Evolutionary conservation across 1,140 invertebrate genomes (phyloP), one percentile per base, ranked within the genome.

Genomic region (Aphis gossypii): DNA sequence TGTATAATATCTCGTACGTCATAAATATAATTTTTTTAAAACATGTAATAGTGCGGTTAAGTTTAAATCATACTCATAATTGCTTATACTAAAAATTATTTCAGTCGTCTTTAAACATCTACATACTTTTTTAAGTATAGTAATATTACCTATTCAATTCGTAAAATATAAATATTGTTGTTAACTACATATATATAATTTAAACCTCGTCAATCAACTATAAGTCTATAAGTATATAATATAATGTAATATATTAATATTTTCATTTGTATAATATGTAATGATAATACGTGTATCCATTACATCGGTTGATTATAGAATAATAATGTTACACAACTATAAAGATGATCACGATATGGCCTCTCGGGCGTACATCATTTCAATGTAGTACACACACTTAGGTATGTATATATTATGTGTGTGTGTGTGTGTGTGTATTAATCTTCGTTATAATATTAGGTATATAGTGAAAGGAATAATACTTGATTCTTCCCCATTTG

Each of bases 301-400:
- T 89, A 56, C 88, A 56, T 38, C 88, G 35, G 88, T 56, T 35
- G 88, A 89, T 83, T 83, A 83, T 87, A 87, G 25, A 88, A 56
- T 38, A 89, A 90, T 41, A 92, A 83, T 82, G 41, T 93, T 93
- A 30, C 92, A 86, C 92, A 93, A 93, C 92, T 68, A n/a, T 92
- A 93, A 46, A 93, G 91, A 92, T 92, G 92, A 93, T 93, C 92
- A 93, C 92, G 92, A 93, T 84, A 84, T 92, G 90, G 90, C 90
- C 90, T 92, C 91, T 92, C 91, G 21, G 11, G 88, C 48, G 48
- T 89, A 56, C 88, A 89, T 89, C 48, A 56, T 89, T 89, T 56
- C 88, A 89, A 89, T 89, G 84, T 86, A 86, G 41, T 90, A 60
- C n/a, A 89, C n/a, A 89, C n/a, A 56, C 9, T 35, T 54, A 56